These are phyloP conservation scores for Pararge aegeria DNA, from an alignment of 1,140 invertebrate genomes.

Conservation along the genomic window DNA sequence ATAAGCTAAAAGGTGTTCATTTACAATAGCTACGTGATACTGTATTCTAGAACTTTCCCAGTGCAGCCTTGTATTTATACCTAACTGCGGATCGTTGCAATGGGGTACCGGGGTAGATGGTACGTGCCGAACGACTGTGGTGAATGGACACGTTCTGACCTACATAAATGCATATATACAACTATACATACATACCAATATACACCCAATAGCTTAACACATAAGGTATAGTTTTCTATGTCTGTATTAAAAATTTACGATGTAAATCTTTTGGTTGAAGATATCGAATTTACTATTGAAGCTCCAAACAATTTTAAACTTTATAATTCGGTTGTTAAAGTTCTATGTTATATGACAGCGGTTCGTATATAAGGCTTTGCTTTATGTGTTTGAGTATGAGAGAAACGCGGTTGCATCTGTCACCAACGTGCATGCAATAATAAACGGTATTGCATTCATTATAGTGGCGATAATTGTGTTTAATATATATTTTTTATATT, in stretches of 20 bases:
- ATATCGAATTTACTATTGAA: background rate
- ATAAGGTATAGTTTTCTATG: background rate
- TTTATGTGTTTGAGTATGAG: background rate
- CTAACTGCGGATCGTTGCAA: conserved; percentile 18
- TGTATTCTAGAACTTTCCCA: background rate
- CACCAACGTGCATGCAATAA: conserved; percentile 27
- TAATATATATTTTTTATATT: conserved; percentile 20
- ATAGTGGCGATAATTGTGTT: conserved; percentile 26
- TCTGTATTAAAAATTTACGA: background rate
- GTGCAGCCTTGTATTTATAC: background rate
- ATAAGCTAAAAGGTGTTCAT: background rate
- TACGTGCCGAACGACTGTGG: conserved; percentile 27
- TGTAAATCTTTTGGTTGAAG: background rate
- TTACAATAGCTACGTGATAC: background rate
- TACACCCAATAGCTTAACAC: background rate
- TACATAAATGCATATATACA: background rate
- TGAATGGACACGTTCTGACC: conserved; percentile 21
- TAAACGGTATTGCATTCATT: conserved; percentile 24
- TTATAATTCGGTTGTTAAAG: background rate
- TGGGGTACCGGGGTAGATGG: conserved; percentile 2
- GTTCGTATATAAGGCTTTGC: background rate
- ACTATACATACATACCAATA: background rate
- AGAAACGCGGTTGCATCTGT: conserved; percentile 23
- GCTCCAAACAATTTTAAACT: background rate
- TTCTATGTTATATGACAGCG: background rate